These are phyloP conservation scores for Eudemis profundana DNA, from an alignment of 2,888 invertebrate genomes.

Conservation along the genomic window DNA sequence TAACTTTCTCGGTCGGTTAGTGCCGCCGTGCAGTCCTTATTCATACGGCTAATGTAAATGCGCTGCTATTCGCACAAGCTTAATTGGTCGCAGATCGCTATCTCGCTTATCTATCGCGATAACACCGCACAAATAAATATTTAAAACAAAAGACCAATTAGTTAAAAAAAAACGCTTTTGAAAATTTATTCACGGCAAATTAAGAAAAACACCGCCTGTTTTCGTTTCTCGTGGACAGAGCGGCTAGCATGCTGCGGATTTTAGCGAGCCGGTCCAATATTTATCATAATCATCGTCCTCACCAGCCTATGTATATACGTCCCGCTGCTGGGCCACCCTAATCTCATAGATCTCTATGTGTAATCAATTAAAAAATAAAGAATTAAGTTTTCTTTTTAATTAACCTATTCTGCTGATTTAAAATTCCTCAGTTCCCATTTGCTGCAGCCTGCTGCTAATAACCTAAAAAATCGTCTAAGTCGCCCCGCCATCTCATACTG, in stretches of 20 bases:
- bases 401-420: too few species aligned
- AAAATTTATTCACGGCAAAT: constrained; percentile 27
- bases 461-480: too few species aligned
- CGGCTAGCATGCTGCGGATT: constrained; percentile 8
- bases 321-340: too few species aligned
- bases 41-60: constrained; percentile 31
- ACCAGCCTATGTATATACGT: too few species aligned
- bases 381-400: too few species aligned
- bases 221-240: constrained; percentile 5
- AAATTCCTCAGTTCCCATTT: too few species aligned
- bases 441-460: too few species aligned
- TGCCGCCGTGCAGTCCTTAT: constrained; percentile 7
- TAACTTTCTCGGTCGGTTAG: not conserved
- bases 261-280: too few species aligned
- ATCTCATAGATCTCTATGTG: too few species aligned
- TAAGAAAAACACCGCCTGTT: constrained; percentile 26
- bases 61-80: constrained; percentile 14
- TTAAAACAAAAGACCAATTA: constrained; percentile 43
- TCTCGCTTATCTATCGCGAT: constrained; percentile 32
- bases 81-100: constrained; percentile 40
- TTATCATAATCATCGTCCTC: too few species aligned
- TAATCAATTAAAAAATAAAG: too few species aligned
- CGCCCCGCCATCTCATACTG: too few species aligned
- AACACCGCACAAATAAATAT: constrained; percentile 34
- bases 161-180: constrained; percentile 19